Base-by-base conservation (phyloP, 2,113 vertebrate genomes). In the Sula dactylatra region DNA sequence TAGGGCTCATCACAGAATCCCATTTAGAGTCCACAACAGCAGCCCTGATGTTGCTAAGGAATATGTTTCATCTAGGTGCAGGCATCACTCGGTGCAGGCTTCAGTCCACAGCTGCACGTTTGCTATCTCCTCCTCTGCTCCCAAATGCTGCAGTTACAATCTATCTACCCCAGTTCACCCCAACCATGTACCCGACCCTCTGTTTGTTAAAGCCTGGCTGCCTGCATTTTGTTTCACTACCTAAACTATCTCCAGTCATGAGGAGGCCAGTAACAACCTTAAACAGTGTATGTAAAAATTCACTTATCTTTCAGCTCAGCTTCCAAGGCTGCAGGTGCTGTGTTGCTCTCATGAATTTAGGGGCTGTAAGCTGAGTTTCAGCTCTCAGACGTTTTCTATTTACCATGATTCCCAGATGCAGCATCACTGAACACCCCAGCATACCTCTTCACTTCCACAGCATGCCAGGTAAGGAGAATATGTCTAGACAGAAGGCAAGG, bases 11-110 rank as follows among this genome's bases (percentile, higher is more conserved):
- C 70, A 86, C 59, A 91, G 93, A 71, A 86, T 90, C 82, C 78
- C 87, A 93, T 96, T 97, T 93, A 93, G 66, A 93, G 94, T n/a
- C 78, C 89, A 77, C 66, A 95, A 82, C 82, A 95, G 86, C 88
- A 89, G 83, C 81, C 86, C 58, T 61, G 73, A 29, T 79, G 89
- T 42, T 38, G 6, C 93, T 78, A 50, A 85, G 86, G 89, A 87
- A 73, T 82, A 87, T 13, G 14, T 96, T 95, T 97, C 89, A 89
- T 94, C 84, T 95, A 61, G 86, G 90, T 27, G 34, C 90, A 88
- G 58, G 36, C 55, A 44, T 86, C 82, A 55, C 64, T 93, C 22
- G 1, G 25, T 29, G 52, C 29, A 22, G 59, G 40, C 29, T 58
- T 89, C 88, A 58, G 24, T 59, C 50, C 50, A 49, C 0, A 0